Evolutionary conservation across 2,113 vertebrate species (phyloP), one percentile per base, ranked within the genome.

Genomic region (Tricholaema leucomelas): DNA sequence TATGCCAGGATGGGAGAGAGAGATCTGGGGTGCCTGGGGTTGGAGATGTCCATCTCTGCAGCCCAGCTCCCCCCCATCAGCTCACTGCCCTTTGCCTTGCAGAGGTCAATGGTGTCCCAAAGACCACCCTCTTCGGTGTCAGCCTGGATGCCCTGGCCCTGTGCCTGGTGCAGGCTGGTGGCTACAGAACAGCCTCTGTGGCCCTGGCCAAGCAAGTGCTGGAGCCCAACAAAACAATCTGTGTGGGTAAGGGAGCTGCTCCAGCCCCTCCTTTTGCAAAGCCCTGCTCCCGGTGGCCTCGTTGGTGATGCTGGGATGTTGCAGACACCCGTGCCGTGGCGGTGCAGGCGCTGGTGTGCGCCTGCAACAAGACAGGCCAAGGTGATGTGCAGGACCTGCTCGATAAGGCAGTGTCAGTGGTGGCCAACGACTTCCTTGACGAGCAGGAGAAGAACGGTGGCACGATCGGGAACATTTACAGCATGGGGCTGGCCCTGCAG

Each of bases 401-500:
- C 81, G 1, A 0, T 30, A 8, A 77, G 3, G 85, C 92, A 0
- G 10, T 98, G n/a, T 7, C 20, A 4, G 5, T 2, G 1, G 66
- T 82, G 15, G 66, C 96, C 90, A 89, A 93, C 2, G 4, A 27
- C 7, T 91, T 98, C 87, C 70, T 97, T 7, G 5, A 85, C 0
- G 42, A 89, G 64, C 95, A 96, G 66, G 20, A 94, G 89, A 10
- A 27, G 2, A 2, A 12, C 3, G 15, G 74, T 0, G 97, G 97
- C 81, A 13, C 95, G 61, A 96, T 98, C 0, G 97, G 97, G 44
- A 71, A 97, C 58, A 88, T 97, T 85, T 97, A 97, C 84, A 97
- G 97, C 44, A 98, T 96, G 15, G 97, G 97, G 56, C 87, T 98
- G 15, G 97, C 96, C 50, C 92, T 97, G 90, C 97, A 98, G 97